Conservation (phyloP, 2,888 invertebrate genomes). For the Acanthopleura granulata region DNA sequence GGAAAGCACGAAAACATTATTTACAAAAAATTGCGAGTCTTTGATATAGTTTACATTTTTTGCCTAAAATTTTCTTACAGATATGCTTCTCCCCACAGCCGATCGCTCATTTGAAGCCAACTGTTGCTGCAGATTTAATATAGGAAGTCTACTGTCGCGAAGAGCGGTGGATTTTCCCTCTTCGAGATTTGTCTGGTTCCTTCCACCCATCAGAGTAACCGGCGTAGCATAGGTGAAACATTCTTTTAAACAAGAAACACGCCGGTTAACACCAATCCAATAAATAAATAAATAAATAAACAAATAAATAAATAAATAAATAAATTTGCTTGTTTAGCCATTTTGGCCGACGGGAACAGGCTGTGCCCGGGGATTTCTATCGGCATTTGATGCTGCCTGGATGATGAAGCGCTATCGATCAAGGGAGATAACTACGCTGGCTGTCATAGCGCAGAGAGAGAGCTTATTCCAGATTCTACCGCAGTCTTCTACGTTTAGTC, state of each 20-base stretch:
- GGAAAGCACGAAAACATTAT: not conserved
- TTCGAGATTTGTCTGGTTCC: too few relatives aligned
- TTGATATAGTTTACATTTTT: not conserved
- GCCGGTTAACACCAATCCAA: too few relatives aligned
- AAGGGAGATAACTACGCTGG: slow-evolving; percentile 77
- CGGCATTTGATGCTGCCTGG: slow-evolving; percentile 95
- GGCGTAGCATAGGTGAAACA: too few relatives aligned
- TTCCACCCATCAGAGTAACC: too few relatives aligned
- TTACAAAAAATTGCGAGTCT: not conserved
- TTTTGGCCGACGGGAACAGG: slow-evolving; percentile 99
- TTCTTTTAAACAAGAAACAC: too few relatives aligned
- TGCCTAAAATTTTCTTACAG: too few relatives aligned
- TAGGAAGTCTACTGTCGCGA: too few relatives aligned
- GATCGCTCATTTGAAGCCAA: too few relatives aligned
- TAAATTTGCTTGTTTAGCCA: slow-evolving; percentile 58
- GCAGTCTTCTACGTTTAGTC: slow-evolving; percentile 95
- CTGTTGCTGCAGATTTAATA: too few relatives aligned
- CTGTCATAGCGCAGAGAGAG: slow-evolving; percentile 91
- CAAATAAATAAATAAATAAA: not conserved
- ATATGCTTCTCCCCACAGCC: too few relatives aligned
- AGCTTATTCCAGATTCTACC: slow-evolving; percentile 88
- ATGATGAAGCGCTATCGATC: slow-evolving; percentile 86
- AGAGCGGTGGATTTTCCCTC: too few relatives aligned
- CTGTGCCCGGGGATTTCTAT: slow-evolving; percentile 94
- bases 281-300: too few relatives aligned